Evolutionary conservation across 2,113 vertebrate genomes (phyloP).

Genomic region (Brachypteracias leptosomus): DNA sequence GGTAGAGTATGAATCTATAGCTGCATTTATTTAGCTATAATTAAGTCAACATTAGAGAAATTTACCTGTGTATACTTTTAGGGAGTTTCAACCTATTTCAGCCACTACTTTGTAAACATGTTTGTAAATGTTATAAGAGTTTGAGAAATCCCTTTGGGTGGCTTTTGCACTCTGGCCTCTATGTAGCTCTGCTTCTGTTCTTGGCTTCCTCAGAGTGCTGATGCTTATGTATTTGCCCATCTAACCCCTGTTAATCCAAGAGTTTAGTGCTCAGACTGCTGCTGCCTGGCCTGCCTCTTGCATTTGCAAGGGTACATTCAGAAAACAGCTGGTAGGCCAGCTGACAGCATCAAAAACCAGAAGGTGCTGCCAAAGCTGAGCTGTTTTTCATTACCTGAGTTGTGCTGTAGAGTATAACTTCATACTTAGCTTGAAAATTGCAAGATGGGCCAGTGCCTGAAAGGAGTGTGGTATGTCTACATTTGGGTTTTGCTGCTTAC

Average conservation of each 20-base stretch:
- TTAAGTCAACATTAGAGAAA: not conserved
- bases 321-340: slow-evolving; percentile 4
- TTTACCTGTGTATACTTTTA: not conserved
- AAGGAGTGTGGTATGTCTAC: not conserved
- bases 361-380: not conserved
- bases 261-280: not conserved
- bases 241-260: not conserved
- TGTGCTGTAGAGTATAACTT: not conserved
- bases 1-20: not conserved
- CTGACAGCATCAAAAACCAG: not conserved
- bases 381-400: not conserved
- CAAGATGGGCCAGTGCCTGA: not conserved
- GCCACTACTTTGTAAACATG: not conserved
- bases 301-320: not conserved
- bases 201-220: not conserved
- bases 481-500: not conserved
- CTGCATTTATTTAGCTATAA: not conserved
- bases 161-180: not conserved
- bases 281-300: not conserved
- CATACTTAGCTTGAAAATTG: not conserved
- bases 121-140: not conserved
- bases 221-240: not conserved
- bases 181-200: not conserved
- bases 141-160: not conserved
- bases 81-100: not conserved